Evolutionary conservation across 2,797 vertebrate genomes (phyloP).

Genomic region (Anabacerthia variegaticeps): DNA sequence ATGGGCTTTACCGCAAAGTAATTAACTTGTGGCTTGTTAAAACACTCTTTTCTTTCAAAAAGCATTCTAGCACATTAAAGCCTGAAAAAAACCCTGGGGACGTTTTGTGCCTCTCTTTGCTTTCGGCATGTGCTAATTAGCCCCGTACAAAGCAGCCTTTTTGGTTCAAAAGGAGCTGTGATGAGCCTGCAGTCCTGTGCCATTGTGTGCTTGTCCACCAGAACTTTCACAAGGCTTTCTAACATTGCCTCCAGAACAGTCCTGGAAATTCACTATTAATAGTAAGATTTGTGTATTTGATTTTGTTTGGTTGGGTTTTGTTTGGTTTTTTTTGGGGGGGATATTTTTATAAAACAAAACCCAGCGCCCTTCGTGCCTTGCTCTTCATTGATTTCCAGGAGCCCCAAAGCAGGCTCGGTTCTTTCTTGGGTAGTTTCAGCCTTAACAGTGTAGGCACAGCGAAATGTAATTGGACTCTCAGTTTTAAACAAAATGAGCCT

Average conservation of each 20-base stretch:
- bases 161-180: not conserved
- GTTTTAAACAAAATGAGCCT: not conserved
- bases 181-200: not conserved
- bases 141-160: not conserved
- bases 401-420: not conserved
- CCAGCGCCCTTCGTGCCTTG: not conserved
- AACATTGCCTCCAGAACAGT: not conserved
- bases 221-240: not conserved
- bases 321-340: not conserved
- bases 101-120: not conserved
- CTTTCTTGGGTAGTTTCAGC: not conserved
- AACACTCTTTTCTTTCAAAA: not conserved
- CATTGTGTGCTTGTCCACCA: not conserved
- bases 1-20: not conserved
- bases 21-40: not conserved
- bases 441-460: not conserved
- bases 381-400: not conserved
- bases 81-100: not conserved
- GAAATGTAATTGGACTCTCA: not conserved
- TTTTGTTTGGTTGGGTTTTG: not conserved
- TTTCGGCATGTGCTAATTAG: not conserved
- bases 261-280: not conserved
- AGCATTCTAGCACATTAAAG: not conserved
- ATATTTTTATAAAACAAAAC: not conserved
- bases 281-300: not conserved